Evolutionary conservation across 2,113 vertebrate genomes (phyloP).

Genomic region (Stigmatopora argus): DNA sequence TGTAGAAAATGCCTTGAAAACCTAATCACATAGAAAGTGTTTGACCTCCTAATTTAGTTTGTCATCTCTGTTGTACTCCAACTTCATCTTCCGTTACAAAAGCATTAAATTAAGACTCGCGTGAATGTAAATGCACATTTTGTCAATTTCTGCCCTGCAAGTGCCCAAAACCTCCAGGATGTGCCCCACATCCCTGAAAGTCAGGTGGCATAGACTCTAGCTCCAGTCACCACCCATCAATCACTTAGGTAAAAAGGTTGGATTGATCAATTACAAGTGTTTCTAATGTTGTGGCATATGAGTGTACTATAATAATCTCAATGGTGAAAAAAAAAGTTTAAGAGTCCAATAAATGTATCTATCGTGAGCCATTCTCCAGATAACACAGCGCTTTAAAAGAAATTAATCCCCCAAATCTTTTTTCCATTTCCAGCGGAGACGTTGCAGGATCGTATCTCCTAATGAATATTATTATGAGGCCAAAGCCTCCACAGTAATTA

Average conservation of each 20-base stretch:
- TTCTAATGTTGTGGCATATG: neutral
- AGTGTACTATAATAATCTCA: neutral
- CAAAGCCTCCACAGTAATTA: constrained; percentile 53
- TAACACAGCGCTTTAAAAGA: constrained; percentile 37
- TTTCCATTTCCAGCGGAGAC: constrained; percentile 23
- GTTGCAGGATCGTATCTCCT: constrained; percentile 53
- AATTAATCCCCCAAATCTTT: constrained; percentile 31
- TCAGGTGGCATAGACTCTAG: too few relatives aligned
- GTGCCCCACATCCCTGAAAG: too few relatives aligned
- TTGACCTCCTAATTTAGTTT: too few relatives aligned
- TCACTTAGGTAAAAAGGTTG: neutral
- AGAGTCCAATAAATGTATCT: constrained; percentile 23
- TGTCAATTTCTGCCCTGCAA: too few relatives aligned
- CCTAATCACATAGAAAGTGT: too few relatives aligned
- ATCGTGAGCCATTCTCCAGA: constrained; percentile 34
- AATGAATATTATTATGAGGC: constrained; percentile 64
- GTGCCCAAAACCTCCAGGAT: too few relatives aligned
- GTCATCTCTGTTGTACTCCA: too few relatives aligned
- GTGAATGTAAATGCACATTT: too few relatives aligned
- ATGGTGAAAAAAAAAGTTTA: constrained; percentile 14
- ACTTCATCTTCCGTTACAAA: too few relatives aligned
- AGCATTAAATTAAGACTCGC: too few relatives aligned
- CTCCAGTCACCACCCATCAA: too few relatives aligned
- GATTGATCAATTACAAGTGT: neutral
- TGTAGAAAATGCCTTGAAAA: too few relatives aligned